Conservation (phyloP, 1,140 invertebrate species). For the Micrasema longulum region DNA sequence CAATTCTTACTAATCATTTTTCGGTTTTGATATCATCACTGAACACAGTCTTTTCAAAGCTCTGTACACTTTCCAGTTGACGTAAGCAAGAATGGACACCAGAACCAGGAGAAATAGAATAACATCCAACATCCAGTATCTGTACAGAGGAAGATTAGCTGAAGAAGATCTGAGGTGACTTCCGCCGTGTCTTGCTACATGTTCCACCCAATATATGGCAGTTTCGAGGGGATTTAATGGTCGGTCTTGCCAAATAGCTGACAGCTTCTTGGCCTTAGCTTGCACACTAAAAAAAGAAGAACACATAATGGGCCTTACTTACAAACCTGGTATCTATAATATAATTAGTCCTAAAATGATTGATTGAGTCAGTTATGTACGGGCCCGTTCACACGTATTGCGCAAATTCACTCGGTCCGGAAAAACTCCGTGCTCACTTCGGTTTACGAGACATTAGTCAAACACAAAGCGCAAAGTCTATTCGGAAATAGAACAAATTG, state of each 20-base stretch:
- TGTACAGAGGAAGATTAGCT: conserved; percentile 69
- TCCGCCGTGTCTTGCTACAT: conserved; percentile 66
- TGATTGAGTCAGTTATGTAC: no score
- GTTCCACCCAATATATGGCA: conserved; percentile 70
- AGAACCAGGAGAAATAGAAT: conserved; percentile 54
- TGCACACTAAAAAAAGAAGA: conserved; percentile 59
- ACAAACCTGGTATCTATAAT: no score
- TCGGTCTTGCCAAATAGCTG: conserved; percentile 65
- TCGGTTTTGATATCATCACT: no score
- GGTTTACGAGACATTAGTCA: no score
- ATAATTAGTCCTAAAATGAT: no score
- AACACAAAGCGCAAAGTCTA: no score
- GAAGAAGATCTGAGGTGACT: conserved; percentile 64
- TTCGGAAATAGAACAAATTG: neutral
- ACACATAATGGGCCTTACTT: no score
- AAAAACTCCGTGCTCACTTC: no score
- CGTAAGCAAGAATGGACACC: neutral
- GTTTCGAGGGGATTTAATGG: conserved; percentile 65
- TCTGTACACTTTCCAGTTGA: neutral
- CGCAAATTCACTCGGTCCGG: no score
- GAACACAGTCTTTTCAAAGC: neutral
- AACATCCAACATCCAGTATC: conserved; percentile 74
- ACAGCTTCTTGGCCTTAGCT: conserved; percentile 61
- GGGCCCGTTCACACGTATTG: no score
- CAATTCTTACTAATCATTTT: no score